Percentiles rank a stretch among this genome's conserved stretches.
Evolutionary conservation across 2,888 invertebrate genomes (phyloP).

Genomic region (Mesoligia furuncula): DNA sequence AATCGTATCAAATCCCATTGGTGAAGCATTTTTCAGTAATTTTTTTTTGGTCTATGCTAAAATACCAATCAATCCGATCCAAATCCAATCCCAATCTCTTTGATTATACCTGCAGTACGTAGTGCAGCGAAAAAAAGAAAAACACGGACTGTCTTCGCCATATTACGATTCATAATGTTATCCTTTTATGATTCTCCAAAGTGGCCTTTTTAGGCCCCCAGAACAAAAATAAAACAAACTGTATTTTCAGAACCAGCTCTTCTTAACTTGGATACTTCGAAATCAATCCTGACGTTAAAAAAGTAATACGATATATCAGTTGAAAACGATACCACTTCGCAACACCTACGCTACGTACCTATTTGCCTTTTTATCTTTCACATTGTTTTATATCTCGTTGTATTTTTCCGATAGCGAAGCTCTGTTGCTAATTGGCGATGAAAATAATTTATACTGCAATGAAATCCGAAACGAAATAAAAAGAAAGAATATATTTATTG

Average conservation of each 20-base stretch:
- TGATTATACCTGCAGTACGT: too few species aligned
- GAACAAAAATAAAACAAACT: constrained; percentile 5
- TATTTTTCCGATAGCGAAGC: constrained; percentile 25
- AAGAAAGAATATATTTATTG: too few species aligned
- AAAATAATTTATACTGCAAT: constrained; percentile 26
- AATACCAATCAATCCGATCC: too few species aligned
- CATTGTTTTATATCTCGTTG: constrained; percentile 8
- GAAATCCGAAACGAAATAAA: not conserved
- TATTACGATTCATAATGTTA: too few species aligned
- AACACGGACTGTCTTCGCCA: too few species aligned
- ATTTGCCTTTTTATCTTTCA: not conserved
- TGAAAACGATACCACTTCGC: not conserved
- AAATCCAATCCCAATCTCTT: too few species aligned
- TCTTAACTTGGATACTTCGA: not conserved
- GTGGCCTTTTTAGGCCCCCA: too few species aligned
- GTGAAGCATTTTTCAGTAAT: too few species aligned
- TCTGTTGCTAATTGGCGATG: constrained; percentile 16
- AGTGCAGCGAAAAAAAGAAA: too few species aligned
- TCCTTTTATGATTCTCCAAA: too few species aligned
- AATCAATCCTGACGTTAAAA: constrained; percentile 27
- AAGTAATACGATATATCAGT: constrained; percentile 16
- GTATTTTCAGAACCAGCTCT: not conserved
- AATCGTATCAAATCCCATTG: too few species aligned
- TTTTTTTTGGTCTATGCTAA: too few species aligned
- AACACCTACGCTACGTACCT: not conserved